Base-by-base conservation (phyloP, 2,113 vertebrate species). In the Catharus bicknelli region DNA sequence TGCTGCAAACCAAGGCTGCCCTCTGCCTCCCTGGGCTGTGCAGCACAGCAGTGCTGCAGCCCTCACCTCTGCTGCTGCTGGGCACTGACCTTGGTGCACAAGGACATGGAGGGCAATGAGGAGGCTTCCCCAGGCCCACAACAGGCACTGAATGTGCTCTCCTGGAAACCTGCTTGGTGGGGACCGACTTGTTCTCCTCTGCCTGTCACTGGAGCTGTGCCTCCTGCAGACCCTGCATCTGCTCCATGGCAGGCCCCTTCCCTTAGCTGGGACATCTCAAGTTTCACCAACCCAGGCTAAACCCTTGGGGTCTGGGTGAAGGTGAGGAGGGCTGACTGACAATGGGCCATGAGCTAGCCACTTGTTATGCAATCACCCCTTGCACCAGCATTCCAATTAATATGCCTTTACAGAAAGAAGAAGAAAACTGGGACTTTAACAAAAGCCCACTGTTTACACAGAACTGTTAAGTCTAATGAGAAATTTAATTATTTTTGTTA, bases 1-100 rank as follows among this genome's bases (percentile, higher is more conserved):
- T 38, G 83, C 40, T 75, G 5, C 90, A 92, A 88, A 61, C 38
- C 92, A 94, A 92, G 93, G 21, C 61, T 91, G 96, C 92, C 93
- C 93, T 94, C 95, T 96, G 54, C 68, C 90, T 91, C 80, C 79
- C 25, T 5, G 1, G 27, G 48, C 48, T 48, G 48, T 36, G 70
- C 83, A 89, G 74, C 55, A 55, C 88, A 72, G n/a, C 7, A 1
- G 38, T 36, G 40, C 59, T 78, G 54, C 26, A 10, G 6, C 25
- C 48, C 68, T 29, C 3, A 3, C 34, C 63, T 22, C 67, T 15
- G 4, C 26, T 0, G 0, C 47, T 29, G 51, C 67, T 22, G 38
- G 48, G 48, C 3, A 2, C 2, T 5, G n/a, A 5, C 29, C 16
- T 20, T 7, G 40, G 34, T 32, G 43, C 10, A 45, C 25, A 12